These are phyloP conservation scores for Nannospalax galili DNA, from an alignment of 2,113 vertebrate species.

Conservation along the genomic window DNA sequence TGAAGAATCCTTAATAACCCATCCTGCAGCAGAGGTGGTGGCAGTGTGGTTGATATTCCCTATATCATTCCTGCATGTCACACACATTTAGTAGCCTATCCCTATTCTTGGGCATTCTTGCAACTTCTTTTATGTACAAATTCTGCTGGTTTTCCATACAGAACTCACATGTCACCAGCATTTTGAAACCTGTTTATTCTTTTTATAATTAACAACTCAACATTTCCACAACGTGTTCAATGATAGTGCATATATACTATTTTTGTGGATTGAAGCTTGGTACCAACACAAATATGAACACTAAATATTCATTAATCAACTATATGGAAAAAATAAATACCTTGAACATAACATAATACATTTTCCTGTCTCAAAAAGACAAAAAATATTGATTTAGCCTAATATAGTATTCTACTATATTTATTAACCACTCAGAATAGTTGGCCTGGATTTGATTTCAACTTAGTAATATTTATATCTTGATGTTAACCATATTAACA, in stretches of 20 bases:
- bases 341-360: not conserved
- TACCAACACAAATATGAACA: not conserved
- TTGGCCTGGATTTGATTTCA: not conserved
- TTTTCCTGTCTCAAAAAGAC: too few species aligned
- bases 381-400: not conserved
- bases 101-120: not conserved
- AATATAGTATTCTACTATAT: not conserved
- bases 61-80: not conserved
- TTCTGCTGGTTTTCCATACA: not conserved
- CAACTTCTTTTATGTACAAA: not conserved
- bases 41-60: not conserved
- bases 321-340: too few species aligned
- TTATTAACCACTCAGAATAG: conserved; percentile 17
- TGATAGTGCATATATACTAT: not conserved
- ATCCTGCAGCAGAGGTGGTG: not conserved
- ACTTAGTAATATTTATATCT: not conserved
- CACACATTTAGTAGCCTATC: not conserved
- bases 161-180: not conserved
- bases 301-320: not conserved
- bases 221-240: not conserved
- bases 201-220: not conserved
- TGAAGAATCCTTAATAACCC: not conserved
- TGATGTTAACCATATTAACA: not conserved
- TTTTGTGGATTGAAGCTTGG: not conserved
- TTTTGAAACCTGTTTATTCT: not conserved